Base-by-base conservation (phyloP, 2,888 invertebrate genomes). In the Cantharis rustica region DNA sequence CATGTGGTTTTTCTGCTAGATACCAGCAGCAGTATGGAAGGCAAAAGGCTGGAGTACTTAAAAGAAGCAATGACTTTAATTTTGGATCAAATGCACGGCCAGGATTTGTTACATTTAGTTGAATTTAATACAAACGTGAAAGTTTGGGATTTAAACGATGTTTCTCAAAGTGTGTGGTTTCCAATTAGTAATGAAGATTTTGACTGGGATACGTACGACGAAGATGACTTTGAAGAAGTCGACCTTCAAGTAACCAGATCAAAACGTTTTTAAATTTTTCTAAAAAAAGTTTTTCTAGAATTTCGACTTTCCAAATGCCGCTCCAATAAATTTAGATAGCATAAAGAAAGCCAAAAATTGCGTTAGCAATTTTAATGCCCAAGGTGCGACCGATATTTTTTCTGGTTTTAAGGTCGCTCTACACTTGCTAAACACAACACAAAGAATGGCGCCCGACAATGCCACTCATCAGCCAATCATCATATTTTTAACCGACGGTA, bases 1-100 rank as follows among this genome's bases (percentile, higher is more conserved):
- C 91, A 93, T 82, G 92, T 93, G 9, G 90, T 94, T 13, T 95
- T 95, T 85, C 92, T 95, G n/a, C 88, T 95, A 83, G 95, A 95
- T 85, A 92, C 93, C 0, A 94, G 93, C 27, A 93, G 94, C 7
- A 94, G 94, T 70, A 95, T 95, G 95, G 88, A 89, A 81, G 94
- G 92, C 23, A 89, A 89, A 71, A 93, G 93, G 87, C 90, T 94
- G 61, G 86, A 88, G 17, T 93, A 94, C 86, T 87, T 93, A n/a
- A 90, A 91, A 72, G 90, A 91, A 75, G 93, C 94, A 26, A 93
- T 94, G 93, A 87, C 89, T 78, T 90, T 90, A 69, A 94, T 94
- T 78, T 88, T 95, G 15, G 86, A 88, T 11, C 91, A 93, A 81
- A 89, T 94, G 27, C 89, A 91, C 72, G 80, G 86, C 0, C 90